Evolutionary conservation across 2,888 invertebrate genomes (phyloP).

Genomic region (Drymonia ruficornis): DNA sequence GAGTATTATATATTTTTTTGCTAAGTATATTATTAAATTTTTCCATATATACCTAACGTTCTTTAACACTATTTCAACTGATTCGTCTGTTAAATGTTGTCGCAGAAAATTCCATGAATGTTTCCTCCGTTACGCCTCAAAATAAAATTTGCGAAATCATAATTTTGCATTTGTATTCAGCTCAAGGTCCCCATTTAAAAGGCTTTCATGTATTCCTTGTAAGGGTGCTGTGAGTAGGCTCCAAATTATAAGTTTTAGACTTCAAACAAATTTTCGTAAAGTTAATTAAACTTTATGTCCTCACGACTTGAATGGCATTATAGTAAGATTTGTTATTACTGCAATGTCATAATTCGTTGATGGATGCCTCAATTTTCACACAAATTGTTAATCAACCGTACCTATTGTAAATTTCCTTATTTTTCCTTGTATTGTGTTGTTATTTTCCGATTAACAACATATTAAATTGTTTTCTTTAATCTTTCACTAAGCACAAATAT

Average conservation of each 20-base stretch:
- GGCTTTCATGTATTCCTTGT: constrained; percentile 15
- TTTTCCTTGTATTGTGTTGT: too few species aligned
- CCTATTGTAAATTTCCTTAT: too few species aligned
- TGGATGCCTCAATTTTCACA: too few species aligned
- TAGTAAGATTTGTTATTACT: too few species aligned
- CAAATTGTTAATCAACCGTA: too few species aligned
- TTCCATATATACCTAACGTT: too few species aligned
- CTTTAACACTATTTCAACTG: too few species aligned
- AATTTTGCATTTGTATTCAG: constrained; percentile 1
- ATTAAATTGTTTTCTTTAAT: too few species aligned
- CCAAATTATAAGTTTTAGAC: constrained; percentile 33
- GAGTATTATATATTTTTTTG: too few species aligned
- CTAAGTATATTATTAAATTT: not conserved
- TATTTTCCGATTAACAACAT: constrained; percentile 7
- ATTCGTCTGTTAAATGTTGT: not conserved
- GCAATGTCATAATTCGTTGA: too few species aligned
- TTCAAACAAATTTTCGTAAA: constrained; percentile 30
- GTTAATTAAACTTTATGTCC: constrained; percentile 43
- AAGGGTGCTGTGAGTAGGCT: constrained; percentile 19
- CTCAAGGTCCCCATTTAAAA: constrained; percentile 12
- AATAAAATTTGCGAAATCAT: not conserved
- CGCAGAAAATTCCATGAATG: not conserved
- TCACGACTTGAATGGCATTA: too few species aligned
- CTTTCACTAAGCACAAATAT: too few species aligned
- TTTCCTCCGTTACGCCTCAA: not conserved